Evolutionary conservation across 92 coral and sea anemone species (phyloP).

Genomic region (Actinernus sp.): DNA sequence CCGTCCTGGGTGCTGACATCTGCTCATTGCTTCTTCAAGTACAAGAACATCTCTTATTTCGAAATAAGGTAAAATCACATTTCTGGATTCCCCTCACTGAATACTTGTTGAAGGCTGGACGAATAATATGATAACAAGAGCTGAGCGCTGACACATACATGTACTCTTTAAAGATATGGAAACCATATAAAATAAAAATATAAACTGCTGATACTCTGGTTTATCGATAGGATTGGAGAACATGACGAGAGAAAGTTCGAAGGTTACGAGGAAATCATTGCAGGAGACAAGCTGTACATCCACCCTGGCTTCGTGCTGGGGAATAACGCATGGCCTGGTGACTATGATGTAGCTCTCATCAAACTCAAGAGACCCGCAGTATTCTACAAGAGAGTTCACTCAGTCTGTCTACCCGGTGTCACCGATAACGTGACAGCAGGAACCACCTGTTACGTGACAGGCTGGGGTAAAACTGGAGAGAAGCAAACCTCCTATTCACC

Average conservation of each 20-base stretch:
- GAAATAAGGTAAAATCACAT: conserved; percentile 59
- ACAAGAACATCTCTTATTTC: conserved; percentile 50
- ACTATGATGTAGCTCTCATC: conserved; percentile 87
- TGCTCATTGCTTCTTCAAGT: conserved; percentile 71
- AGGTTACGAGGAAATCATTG: conserved; percentile 76
- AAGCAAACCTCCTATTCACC: conserved; percentile 43
- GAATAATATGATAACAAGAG: too few species aligned
- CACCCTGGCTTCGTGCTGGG: conserved; percentile 81
- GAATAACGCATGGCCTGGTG: conserved; percentile 51
- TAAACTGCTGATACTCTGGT: too few species aligned
- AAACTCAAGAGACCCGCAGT: conserved; percentile 92
- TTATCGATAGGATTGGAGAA: conserved; percentile 87
- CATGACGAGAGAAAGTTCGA: conserved; percentile 79
- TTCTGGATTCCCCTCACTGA: too few species aligned
- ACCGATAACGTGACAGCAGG: conserved; percentile 55
- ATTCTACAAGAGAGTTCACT: conserved; percentile 74
- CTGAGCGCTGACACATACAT: too few species aligned
- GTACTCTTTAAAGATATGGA: conserved; percentile 54
- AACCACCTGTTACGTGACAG: conserved; percentile 82
- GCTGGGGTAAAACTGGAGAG: conserved; percentile 86
- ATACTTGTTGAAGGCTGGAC: too few species aligned
- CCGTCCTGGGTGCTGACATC: conserved; percentile 87
- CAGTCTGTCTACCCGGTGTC: conserved; percentile 81
- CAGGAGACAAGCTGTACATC: conserved; percentile 54
- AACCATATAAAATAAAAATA: too few species aligned